Conservation (phyloP, 64 coral and sea anemone genomes). For the Astreopora myriophthalma region DNA sequence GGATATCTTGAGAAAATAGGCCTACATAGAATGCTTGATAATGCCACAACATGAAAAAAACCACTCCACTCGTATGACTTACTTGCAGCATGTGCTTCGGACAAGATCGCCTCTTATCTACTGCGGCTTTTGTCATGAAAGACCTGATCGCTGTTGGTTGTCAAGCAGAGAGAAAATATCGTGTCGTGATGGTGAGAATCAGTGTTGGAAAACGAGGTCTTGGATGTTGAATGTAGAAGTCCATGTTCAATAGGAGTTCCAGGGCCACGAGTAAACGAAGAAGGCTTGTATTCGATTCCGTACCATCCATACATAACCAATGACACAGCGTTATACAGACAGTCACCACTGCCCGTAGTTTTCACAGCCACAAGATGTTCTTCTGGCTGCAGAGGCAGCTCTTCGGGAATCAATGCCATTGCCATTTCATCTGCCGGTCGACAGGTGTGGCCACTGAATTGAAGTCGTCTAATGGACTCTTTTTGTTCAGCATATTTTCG, state of each 20-base stretch:
- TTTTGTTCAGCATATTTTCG: conserved; percentile 25
- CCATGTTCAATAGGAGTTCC: conserved; percentile 2
- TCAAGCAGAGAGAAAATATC: conserved; percentile 25
- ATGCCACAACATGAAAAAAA: no score
- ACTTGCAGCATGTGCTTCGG: no score
- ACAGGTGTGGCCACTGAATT: not conserved
- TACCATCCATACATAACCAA: conserved; percentile 15
- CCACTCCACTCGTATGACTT: no score
- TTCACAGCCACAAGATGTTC: conserved; percentile 20
- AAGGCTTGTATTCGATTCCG: conserved; percentile 6
- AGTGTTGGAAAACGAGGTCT: conserved; percentile 13
- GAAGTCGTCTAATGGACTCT: conserved; percentile 29
- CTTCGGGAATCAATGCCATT: conserved; percentile 18
- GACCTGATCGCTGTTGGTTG: conserved; percentile 16
- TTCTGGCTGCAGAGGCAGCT: conserved; percentile 26
- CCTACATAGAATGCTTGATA: no score
- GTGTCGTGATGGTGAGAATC: conserved; percentile 16
- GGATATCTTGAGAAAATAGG: no score
- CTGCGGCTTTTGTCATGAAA: conserved; percentile 4
- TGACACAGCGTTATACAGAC: conserved; percentile 7
- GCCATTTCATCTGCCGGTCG: conserved; percentile 23
- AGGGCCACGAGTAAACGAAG: not conserved
- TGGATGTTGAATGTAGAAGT: conserved; percentile 13
- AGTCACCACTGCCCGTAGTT: conserved; percentile 13
- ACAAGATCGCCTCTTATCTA: no score